A percentile compares a stretch with the other conserved stretches of the same genome.
phyloP scores from a whole-genome alignment of 2,888 invertebrate species.

The Neoaliturus tenellus region DNA sequence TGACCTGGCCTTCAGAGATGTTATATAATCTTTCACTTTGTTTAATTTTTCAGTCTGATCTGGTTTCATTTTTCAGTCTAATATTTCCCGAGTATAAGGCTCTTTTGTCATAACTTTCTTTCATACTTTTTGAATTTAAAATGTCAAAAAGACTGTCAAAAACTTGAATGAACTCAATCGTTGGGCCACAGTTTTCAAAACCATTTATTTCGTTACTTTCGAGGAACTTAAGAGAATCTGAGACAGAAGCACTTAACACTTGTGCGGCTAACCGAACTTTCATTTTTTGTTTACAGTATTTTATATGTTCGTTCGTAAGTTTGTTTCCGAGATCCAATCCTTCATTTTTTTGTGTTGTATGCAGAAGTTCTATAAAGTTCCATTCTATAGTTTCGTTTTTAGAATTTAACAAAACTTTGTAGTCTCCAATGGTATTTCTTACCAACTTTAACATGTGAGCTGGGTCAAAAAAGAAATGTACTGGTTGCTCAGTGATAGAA shows the following conservation, averaged over 20 bases:
- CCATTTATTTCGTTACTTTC: conserved; percentile 47
- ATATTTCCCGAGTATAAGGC: not conserved
- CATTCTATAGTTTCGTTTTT: conserved; percentile 60
- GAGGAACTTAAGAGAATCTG: conserved; percentile 56
- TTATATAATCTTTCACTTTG: not conserved
- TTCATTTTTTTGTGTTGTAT: conserved; percentile 63
- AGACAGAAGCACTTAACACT: conserved; percentile 60
- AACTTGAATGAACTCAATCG: conserved; percentile 47
- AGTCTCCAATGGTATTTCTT: conserved; percentile 62
- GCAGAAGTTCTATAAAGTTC: conserved; percentile 63
- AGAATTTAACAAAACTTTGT: conserved; percentile 57
- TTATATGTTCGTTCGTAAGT: conserved; percentile 60
- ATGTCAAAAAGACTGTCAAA: conserved; percentile 37
- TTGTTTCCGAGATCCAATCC: conserved; percentile 64
- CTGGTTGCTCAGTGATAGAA: conserved; percentile 31
- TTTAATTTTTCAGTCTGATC: not conserved
- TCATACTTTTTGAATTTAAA: conserved; percentile 31
- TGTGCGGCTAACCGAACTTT: conserved; percentile 36
- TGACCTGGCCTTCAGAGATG: not conserved
- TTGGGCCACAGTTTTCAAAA: conserved; percentile 31
- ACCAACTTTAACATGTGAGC: conserved; percentile 56
- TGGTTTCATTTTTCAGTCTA: not conserved
- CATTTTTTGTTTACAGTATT: conserved; percentile 61
- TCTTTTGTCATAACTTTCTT: conserved; percentile 6
- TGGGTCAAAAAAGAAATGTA: conserved; percentile 8